phyloP scores from a whole-genome alignment of 2,113 vertebrate genomes.

The Cathartes aura region DNA sequence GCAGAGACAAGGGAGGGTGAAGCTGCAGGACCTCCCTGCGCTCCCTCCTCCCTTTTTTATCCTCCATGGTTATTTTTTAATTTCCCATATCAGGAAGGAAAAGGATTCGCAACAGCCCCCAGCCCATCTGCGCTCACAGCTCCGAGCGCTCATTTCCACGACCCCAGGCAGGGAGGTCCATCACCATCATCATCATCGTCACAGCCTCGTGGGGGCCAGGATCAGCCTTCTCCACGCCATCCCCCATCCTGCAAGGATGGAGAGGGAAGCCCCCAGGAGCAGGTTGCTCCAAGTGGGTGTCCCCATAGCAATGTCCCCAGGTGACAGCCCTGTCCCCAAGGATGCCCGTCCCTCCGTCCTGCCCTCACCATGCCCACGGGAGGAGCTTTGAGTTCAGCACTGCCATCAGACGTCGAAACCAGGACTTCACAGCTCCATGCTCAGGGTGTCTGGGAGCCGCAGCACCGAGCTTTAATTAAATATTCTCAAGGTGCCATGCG shows the following conservation, averaged over 20 bases:
- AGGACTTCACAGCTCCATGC: neutral
- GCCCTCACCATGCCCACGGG: neutral
- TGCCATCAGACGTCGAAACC: neutral
- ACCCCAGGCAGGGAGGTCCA: neutral
- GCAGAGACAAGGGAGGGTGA: neutral
- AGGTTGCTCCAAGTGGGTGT: rapidly evolving
- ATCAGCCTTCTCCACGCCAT: neutral
- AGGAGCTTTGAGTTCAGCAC: neutral
- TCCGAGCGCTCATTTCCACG: neutral
- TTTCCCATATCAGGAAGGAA: neutral
- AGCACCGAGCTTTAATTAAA: neutral
- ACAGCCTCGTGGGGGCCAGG: neutral
- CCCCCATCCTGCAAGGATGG: neutral
- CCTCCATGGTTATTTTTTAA: neutral
- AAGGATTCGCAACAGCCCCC: neutral
- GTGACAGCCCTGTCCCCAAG: neutral
- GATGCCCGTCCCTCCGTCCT: neutral
- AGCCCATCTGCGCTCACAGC: neutral
- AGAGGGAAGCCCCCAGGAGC: neutral
- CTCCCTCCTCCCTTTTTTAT: neutral
- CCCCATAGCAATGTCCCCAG: neutral
- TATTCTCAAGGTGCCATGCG: neutral
- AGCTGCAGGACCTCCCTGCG: too few species aligned
- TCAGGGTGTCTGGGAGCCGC: neutral
- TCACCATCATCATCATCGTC: neutral